These are phyloP conservation scores for Adrianichthys oophorus DNA, from an alignment of 2,797 vertebrate species.

Conservation along the genomic window DNA sequence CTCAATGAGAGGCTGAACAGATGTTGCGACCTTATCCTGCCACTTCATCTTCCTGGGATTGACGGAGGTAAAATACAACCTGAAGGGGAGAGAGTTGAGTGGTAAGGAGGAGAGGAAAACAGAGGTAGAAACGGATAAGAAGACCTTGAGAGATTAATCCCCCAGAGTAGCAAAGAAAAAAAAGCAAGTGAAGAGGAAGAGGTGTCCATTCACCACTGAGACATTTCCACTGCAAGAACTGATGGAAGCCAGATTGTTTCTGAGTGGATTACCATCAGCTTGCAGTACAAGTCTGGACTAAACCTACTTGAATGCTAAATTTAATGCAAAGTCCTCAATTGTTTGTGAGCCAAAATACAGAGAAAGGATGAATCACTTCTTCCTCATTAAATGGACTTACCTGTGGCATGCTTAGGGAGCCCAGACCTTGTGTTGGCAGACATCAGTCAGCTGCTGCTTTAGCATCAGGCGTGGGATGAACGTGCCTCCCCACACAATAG, in stretches of 20 bases:
- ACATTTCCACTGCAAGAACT: constrained; percentile 41
- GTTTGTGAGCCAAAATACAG: constrained; percentile 65
- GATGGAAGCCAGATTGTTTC: constrained; percentile 50
- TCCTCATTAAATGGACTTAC: constrained; percentile 67
- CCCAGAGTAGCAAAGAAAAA: constrained; percentile 13
- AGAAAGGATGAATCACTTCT: constrained; percentile 46
- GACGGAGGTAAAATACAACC: constrained; percentile 56
- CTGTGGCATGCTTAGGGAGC: constrained; percentile 59
- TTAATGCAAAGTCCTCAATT: constrained; percentile 63
- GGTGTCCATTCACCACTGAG: constrained; percentile 50
- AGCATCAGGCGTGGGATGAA: constrained; percentile 52
- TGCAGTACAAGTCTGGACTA: constrained; percentile 46
- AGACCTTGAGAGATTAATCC: constrained; percentile 35
- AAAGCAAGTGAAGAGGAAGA: constrained; percentile 28
- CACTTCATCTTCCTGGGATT: constrained; percentile 67
- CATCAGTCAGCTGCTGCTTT: constrained; percentile 67
- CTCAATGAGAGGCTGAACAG: constrained; percentile 67
- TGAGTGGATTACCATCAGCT: constrained; percentile 60
- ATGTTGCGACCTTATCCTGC: constrained; percentile 71
- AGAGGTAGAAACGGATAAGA: constrained; percentile 18
- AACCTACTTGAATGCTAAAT: constrained; percentile 58
- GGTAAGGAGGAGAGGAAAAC: constrained; percentile 8
- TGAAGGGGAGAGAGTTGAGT: constrained; percentile 14
- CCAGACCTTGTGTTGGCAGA: constrained; percentile 70
- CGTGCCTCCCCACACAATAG: constrained; percentile 52